Conservation (phyloP, 2,888 invertebrate genomes). For the Litoditis marina region DNA sequence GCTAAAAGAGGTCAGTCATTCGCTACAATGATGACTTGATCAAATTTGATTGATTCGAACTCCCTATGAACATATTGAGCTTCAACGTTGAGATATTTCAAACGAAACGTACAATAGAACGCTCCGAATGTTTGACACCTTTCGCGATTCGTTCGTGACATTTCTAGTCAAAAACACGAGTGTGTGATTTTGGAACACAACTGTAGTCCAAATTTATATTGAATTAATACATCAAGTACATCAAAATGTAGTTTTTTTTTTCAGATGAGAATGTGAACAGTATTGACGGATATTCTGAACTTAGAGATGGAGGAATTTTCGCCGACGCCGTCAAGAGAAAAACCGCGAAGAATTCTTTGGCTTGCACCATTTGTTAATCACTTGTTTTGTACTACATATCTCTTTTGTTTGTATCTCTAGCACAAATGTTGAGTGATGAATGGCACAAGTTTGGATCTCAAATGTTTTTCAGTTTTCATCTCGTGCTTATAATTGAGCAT, state of each 20-base stretch:
- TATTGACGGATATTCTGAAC: conserved; percentile 56
- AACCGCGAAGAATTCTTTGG: conserved; percentile 28
- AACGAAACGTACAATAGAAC: neutral
- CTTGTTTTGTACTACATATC: no score
- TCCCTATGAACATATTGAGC: no score
- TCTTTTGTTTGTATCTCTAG: no score
- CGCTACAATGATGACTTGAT: neutral
- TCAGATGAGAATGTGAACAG: conserved; percentile 53
- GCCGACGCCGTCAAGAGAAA: conserved; percentile 27
- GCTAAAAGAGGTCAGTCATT: conserved; percentile 36
- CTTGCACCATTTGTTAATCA: conserved; percentile 29
- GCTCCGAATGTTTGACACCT: neutral
- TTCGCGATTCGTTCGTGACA: no score
- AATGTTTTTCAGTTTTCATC: no score
- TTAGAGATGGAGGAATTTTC: conserved; percentile 35
- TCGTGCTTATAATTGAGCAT: no score
- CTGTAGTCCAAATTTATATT: no score
- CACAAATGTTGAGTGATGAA: no score
- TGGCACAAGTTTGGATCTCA: no score
- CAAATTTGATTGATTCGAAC: neutral
- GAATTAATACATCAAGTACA: no score
- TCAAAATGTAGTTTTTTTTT: conserved; percentile 9
- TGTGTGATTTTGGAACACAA: no score
- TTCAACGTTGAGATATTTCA: conserved; percentile 4
- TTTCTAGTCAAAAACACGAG: no score